These are phyloP conservation scores for Fragariocoptes setiger DNA, from an alignment of 1,140 invertebrate genomes.

Conservation along the genomic window DNA sequence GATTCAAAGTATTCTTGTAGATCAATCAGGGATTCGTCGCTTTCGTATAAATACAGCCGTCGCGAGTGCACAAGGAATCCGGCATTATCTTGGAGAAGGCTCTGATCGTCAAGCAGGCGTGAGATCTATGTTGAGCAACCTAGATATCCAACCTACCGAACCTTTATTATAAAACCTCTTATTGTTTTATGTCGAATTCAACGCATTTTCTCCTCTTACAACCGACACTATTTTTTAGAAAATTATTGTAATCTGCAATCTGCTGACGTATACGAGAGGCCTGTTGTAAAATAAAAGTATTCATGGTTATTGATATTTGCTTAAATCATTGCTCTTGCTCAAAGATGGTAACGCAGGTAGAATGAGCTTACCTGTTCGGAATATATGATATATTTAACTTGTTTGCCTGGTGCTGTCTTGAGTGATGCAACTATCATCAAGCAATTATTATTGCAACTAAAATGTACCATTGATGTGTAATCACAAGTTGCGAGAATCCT, in stretches of 20 bases:
- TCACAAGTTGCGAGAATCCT: conserved; percentile 61
- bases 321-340: too few species aligned
- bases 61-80: conserved; percentile 81
- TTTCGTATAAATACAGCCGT: too few species aligned
- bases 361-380: conserved; percentile 34
- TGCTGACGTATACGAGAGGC: conserved; percentile 72
- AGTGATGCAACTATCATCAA: conserved; percentile 31
- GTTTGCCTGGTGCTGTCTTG: conserved; percentile 38
- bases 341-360: too few species aligned
- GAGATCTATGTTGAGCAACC: too few species aligned
- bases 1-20: too few species aligned
- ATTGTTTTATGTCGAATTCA: conserved; percentile 8
- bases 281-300: conserved; percentile 19
- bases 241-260: conserved; percentile 41
- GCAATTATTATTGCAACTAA: conserved; percentile 53
- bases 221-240: conserved; percentile 10
- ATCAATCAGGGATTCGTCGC: too few species aligned
- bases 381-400: conserved; percentile 58
- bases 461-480: conserved; percentile 49
- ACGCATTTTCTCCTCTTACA: conserved; percentile 7
- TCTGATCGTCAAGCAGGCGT: too few species aligned
- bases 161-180: too few species aligned
- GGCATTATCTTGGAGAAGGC: conserved; percentile 64
- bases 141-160: too few species aligned
- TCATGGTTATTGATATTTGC: conserved; percentile 1